Conservation (phyloP, 2,113 vertebrate species). For the Aphyosemion australe region DNA sequence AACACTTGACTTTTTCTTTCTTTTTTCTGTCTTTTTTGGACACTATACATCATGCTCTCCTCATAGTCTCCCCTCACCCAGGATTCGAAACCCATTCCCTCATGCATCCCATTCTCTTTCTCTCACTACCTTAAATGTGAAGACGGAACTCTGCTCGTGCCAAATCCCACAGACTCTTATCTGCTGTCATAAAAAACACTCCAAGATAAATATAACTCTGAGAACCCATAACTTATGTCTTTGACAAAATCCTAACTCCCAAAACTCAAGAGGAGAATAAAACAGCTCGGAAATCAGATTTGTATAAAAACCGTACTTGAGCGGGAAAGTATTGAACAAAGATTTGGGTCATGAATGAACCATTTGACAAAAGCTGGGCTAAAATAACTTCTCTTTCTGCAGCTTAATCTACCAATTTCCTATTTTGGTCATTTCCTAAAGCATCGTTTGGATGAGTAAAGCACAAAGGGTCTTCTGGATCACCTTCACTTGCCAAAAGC, state of each 20-base stretch:
- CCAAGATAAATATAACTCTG: constrained; percentile 21
- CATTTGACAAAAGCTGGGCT: constrained; percentile 13
- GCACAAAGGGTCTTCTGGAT: constrained; percentile 7
- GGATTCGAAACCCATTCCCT: constrained; percentile 6
- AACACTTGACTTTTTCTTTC: constrained; percentile 11
- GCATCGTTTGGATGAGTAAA: neutral
- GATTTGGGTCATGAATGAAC: constrained; percentile 14
- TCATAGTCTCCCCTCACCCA: constrained; percentile 10
- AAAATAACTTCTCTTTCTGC: too few species aligned
- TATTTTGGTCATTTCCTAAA: neutral
- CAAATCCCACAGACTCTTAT: constrained; percentile 41
- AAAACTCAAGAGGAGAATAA: constrained; percentile 15
- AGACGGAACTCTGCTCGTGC: constrained; percentile 3
- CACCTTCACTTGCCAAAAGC: constrained; percentile 31
- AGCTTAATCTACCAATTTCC: constrained; percentile 1
- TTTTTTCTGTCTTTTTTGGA: constrained; percentile 7
- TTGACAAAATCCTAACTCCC: constrained; percentile 24
- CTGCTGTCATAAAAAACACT: constrained; percentile 20
- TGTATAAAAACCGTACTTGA: neutral
- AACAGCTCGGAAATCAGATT: constrained; percentile 15
- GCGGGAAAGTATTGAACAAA: constrained; percentile 13
- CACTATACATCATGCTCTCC: constrained; percentile 16
- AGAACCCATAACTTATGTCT: constrained; percentile 24
- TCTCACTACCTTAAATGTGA: constrained; percentile 5
- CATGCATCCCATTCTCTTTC: neutral